Percentiles rank a stretch among this genome's conserved stretches.
Evolutionary conservation across 2,888 invertebrate species (phyloP).

Genomic region (Amiota communis): DNA sequence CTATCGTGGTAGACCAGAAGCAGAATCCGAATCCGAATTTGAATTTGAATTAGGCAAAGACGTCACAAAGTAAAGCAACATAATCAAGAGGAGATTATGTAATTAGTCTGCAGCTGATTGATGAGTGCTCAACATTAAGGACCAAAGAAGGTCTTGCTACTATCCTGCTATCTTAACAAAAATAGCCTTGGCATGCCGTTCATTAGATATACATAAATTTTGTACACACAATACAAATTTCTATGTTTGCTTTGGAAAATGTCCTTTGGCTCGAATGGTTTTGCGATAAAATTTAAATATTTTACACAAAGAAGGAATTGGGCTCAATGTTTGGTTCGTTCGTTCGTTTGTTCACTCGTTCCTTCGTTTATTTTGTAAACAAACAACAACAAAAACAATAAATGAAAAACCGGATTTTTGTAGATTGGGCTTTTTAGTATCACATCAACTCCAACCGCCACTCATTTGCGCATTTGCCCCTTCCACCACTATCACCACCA

Average conservation of each 20-base stretch:
- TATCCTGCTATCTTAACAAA: not conserved
- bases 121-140: constrained; percentile 63
- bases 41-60: too few relatives aligned
- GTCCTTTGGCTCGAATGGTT: constrained; percentile 44
- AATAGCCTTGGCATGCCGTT: too few relatives aligned
- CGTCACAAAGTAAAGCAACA: constrained; percentile 51
- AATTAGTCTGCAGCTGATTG: constrained; percentile 74
- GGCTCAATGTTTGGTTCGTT: not conserved
- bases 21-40: too few relatives aligned
- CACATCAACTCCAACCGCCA: constrained; percentile 30
- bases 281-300: constrained; percentile 65
- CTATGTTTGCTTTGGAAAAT: constrained; percentile 23
- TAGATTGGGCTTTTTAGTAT: constrained; percentile 6
- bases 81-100: constrained; percentile 73
- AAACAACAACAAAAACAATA: not conserved
- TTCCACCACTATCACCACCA: constrained; percentile 27
- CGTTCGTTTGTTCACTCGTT: too few relatives aligned
- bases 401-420: constrained; percentile 9
- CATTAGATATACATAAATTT: too few relatives aligned
- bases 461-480: constrained; percentile 23
- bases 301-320: constrained; percentile 40
- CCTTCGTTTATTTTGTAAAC: constrained; percentile 2
- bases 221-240: not conserved
- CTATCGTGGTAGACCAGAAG: too few relatives aligned
- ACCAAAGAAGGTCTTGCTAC: constrained; percentile 40